Evolutionary conservation across 2,888 invertebrate genomes (phyloP).

Genomic region (Oxycera nigricornis): DNA sequence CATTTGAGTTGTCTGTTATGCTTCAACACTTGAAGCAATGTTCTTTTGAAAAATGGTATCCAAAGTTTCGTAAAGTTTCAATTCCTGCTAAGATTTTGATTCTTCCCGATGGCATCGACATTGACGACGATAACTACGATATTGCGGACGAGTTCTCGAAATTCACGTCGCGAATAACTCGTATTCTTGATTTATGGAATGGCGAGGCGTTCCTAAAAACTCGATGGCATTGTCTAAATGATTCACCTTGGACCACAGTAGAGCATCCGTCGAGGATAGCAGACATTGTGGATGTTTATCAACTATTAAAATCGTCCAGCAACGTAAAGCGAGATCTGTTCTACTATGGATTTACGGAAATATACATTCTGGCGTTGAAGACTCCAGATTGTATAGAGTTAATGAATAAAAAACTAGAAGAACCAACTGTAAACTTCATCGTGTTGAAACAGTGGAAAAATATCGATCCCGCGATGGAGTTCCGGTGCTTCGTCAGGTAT

Average conservation of each 20-base stretch:
- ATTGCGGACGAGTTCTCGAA: conserved; percentile 46
- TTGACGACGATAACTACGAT: conserved; percentile 46
- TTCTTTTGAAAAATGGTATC: conserved; percentile 47
- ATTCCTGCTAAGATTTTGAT: conserved; percentile 41
- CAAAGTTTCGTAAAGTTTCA: conserved; percentile 46
- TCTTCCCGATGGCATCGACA: conserved; percentile 44
- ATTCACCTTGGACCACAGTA: conserved; percentile 50
- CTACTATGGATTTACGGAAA: conserved; percentile 10
- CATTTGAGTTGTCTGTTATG: too few species aligned
- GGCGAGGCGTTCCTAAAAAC: conserved; percentile 48
- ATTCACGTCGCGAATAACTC: conserved; percentile 44
- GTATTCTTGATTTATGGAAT: conserved; percentile 37
- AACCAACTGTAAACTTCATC: conserved; percentile 38
- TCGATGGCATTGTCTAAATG: conserved; percentile 49
- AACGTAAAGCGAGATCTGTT: conserved; percentile 47
- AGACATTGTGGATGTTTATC: conserved; percentile 49
- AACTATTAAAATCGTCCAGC: conserved; percentile 48
- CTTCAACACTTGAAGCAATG: conserved; percentile 43
- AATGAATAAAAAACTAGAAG: conserved; percentile 13
- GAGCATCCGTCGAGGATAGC: conserved; percentile 47
- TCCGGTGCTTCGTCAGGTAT: conserved; percentile 49
- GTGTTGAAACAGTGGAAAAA: conserved; percentile 49
- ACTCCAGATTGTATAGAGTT: too few species aligned
- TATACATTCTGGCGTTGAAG: neutral
- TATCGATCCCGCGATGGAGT: conserved; percentile 49